Percentiles rank a stretch among this genome's conserved stretches.
phyloP scores from a whole-genome alignment of 2,797 vertebrate genomes.

The Tiaroga cobitis region DNA sequence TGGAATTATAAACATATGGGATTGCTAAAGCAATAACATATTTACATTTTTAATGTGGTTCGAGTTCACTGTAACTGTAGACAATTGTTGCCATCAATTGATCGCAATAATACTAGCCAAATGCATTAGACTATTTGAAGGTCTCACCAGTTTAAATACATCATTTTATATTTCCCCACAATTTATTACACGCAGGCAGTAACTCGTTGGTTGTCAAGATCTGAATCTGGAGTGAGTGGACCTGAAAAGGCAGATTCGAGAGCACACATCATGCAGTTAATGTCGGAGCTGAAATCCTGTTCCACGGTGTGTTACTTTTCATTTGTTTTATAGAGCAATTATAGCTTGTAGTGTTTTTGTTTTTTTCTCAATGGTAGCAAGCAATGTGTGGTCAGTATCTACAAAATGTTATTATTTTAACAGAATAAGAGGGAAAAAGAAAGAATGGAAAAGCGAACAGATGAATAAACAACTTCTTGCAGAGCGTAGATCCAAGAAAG shows the following conservation, averaged over 20 bases:
- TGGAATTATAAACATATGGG: too few species aligned
- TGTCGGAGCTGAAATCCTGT: constrained; percentile 9
- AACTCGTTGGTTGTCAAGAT: constrained; percentile 7
- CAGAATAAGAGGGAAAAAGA: too few species aligned
- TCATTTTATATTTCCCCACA: background rate
- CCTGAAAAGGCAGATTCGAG: constrained; percentile 24
- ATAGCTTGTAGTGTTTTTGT: background rate
- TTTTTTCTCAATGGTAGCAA: too few species aligned
- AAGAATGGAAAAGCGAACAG: too few species aligned
- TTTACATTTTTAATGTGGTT: background rate
- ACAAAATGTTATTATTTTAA: too few species aligned
- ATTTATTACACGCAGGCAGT: constrained; percentile 15
- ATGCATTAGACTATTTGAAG: background rate
- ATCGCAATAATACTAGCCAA: background rate
- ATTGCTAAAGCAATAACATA: background rate
- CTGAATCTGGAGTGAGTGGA: constrained; percentile 25
- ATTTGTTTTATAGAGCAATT: constrained; percentile 1
- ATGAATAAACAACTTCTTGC: too few species aligned
- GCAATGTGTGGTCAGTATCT: too few species aligned
- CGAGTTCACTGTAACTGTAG: background rate
- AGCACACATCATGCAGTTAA: background rate
- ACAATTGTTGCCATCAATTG: background rate
- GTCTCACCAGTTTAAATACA: background rate
- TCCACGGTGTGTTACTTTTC: background rate
- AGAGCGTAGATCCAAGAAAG: too few species aligned